A percentile compares a stretch with the other conserved stretches of the same genome.
phyloP scores from a whole-genome alignment of 2,113 vertebrate species.

The Strix uralensis region DNA sequence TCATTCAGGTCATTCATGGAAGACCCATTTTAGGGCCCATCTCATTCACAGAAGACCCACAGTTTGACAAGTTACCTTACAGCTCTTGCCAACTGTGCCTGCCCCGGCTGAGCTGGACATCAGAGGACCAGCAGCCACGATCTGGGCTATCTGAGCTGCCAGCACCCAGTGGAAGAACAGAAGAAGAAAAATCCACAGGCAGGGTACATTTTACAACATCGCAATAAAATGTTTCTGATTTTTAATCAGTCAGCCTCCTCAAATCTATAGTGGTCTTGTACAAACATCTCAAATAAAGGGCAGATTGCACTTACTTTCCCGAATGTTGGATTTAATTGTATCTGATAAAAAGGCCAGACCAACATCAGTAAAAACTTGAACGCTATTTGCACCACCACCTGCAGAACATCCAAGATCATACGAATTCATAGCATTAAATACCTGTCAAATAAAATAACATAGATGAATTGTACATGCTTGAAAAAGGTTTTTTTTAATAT shows the following conservation, averaged over 20 bases:
- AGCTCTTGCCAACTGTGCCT: background rate
- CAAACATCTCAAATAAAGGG: background rate
- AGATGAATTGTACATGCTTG: background rate
- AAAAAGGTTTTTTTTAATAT: background rate
- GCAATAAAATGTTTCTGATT: background rate
- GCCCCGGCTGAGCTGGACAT: background rate
- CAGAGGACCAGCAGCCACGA: background rate
- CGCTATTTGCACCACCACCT: constrained; percentile 65
- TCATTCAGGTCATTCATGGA: background rate
- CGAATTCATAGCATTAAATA: constrained; percentile 78
- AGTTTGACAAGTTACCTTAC: background rate
- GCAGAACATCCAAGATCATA: constrained; percentile 82
- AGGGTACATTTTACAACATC: background rate
- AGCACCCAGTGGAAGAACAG: background rate
- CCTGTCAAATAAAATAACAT: constrained; percentile 61
- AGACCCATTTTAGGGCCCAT: background rate
- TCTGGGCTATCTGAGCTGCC: background rate
- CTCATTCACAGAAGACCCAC: background rate
- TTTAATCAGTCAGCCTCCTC: background rate
- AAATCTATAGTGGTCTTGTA: background rate
- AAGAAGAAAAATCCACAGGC: background rate
- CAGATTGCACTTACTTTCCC: background rate
- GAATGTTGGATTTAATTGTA: background rate
- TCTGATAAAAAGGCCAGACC: constrained; percentile 66
- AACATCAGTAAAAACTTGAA: constrained; percentile 69